These are phyloP conservation scores for Drosophila planitibia DNA, from an alignment of 2,888 invertebrate genomes.

Conservation along the genomic window DNA sequence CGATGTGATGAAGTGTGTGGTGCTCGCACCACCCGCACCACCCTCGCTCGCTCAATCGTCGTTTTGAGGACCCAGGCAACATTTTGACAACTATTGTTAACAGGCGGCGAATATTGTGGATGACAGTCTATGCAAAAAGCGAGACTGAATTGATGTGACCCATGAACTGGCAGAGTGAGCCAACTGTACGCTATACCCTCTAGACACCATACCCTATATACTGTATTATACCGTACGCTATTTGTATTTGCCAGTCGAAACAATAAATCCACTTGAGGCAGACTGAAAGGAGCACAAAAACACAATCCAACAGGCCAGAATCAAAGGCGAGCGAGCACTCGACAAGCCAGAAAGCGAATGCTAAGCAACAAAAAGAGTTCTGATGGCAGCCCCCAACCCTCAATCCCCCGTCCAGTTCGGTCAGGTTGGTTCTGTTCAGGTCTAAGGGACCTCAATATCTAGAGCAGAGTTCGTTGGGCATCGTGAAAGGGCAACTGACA, in stretches of 20 bases:
- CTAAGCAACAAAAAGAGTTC: slow-evolving; percentile 42
- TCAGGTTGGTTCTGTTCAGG: slow-evolving; percentile 3
- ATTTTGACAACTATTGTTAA: slow-evolving; percentile 72
- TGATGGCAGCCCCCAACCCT: slow-evolving; percentile 15
- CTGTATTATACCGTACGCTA: slow-evolving; percentile 24
- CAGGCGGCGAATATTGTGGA: slow-evolving; percentile 64
- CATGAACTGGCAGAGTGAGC: slow-evolving; percentile 24
- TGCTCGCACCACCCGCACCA: background rate
- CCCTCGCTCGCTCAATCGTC: background rate
- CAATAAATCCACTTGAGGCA: slow-evolving; percentile 75
- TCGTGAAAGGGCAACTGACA: slow-evolving; percentile 25
- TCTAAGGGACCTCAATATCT: slow-evolving; percentile 11
- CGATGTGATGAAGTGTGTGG: slow-evolving; percentile 72
- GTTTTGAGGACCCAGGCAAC: slow-evolving; percentile 26
- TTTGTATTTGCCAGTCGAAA: slow-evolving; percentile 79
- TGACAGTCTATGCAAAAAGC: slow-evolving; percentile 62
- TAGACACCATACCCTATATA: background rate
- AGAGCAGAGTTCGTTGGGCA: slow-evolving; percentile 10
- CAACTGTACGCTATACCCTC: background rate
- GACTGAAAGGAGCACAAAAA: slow-evolving; percentile 39
- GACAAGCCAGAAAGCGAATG: slow-evolving; percentile 39
- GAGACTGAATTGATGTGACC: slow-evolving; percentile 55
- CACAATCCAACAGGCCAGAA: slow-evolving; percentile 19
- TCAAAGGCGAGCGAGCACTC: slow-evolving; percentile 47
- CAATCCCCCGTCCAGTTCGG: background rate